phyloP scores from a whole-genome alignment of 2,113 vertebrate species.

The Chaetorhynchus papuensis region DNA sequence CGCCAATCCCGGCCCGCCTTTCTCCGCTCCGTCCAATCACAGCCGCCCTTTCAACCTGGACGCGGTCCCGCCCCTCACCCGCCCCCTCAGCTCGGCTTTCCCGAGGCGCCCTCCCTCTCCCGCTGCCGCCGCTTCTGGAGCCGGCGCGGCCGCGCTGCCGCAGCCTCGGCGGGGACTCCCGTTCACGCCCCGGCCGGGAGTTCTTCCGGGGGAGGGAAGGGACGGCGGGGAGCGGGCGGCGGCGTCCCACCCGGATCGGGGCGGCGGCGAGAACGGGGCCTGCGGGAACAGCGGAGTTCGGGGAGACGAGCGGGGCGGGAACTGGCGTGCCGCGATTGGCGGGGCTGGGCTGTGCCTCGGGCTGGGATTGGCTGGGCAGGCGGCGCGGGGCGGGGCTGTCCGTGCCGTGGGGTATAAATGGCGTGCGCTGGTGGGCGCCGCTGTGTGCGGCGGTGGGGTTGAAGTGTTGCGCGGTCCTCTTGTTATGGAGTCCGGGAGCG shows the following conservation, averaged over 20 bases:
- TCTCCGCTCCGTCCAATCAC: neutral
- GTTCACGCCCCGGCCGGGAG: too few species aligned
- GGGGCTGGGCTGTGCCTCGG: neutral
- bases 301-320: neutral
- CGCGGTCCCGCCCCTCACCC: neutral
- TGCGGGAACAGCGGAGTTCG: neutral
- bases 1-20: neutral
- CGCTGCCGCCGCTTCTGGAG: too few species aligned
- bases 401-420: neutral
- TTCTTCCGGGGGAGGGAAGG: too few species aligned
- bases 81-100: neutral
- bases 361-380: neutral
- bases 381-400: too few species aligned
- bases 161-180: too few species aligned
- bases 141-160: neutral
- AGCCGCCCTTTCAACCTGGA: neutral
- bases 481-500: fast-evolving
- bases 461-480: fast-evolving
- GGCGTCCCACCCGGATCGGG: neutral
- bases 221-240: neutral
- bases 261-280: neutral
- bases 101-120: neutral
- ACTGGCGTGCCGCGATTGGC: neutral
- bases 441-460: fast-evolving
- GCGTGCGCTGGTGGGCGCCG: fast-evolving